phyloP scores from a whole-genome alignment of 2,113 vertebrate species.

The Charadrius vociferus region DNA sequence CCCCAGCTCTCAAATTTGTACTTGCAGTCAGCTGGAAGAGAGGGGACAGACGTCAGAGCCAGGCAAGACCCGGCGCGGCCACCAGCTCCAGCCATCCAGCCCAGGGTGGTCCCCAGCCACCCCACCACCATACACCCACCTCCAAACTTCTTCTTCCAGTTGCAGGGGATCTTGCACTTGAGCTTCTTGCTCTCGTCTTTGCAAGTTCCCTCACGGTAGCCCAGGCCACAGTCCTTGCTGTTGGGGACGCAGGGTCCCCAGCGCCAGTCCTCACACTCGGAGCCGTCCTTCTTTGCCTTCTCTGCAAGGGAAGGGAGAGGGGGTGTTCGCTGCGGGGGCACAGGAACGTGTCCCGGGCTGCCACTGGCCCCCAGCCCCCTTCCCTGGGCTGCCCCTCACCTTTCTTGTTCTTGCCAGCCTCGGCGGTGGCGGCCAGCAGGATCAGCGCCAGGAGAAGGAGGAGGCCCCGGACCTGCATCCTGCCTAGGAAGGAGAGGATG shows the following conservation, averaged over 20 bases:
- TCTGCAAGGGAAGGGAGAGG: constrained; percentile 56
- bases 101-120: neutral
- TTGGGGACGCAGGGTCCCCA: constrained; percentile 88
- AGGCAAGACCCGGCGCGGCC: fast-evolving
- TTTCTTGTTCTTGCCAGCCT: constrained; percentile 85
- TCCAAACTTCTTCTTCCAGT: constrained; percentile 98
- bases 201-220: constrained; percentile 87
- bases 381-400: neutral
- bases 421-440: constrained; percentile 72
- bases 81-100: fast-evolving
- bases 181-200: constrained; percentile 82
- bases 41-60: neutral
- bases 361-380: fast-evolving
- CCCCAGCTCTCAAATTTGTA: constrained; percentile 94
- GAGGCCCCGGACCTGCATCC: constrained; percentile 84
- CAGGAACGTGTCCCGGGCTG: fast-evolving
- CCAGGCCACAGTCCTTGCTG: constrained; percentile 87
- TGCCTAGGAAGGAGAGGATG: constrained; percentile 36
- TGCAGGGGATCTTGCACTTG: constrained; percentile 92
- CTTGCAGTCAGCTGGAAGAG: constrained; percentile 89
- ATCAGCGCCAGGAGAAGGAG: constrained; percentile 78
- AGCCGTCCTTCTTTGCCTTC: constrained; percentile 75
- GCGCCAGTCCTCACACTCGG: constrained; percentile 83
- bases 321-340: neutral
- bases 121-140: constrained; percentile 65